Percentiles rank a stretch among this genome's conserved stretches.
Evolutionary conservation across 2,888 invertebrate genomes (phyloP).

Genomic region (Patella pellucida): DNA sequence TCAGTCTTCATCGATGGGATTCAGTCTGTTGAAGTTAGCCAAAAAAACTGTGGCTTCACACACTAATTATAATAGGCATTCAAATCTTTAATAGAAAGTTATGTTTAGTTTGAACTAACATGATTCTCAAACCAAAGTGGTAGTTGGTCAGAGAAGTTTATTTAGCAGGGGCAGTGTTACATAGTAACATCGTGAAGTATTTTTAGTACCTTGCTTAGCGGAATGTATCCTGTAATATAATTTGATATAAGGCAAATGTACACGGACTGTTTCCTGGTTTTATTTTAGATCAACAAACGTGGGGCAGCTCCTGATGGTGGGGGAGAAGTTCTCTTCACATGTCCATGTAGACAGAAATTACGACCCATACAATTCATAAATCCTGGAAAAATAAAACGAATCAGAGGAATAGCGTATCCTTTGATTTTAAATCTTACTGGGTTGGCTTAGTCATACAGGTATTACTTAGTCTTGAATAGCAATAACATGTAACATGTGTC

Average conservation of each 20-base stretch:
- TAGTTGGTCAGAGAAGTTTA: too few relatives aligned
- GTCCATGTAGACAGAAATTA: constrained; percentile 87
- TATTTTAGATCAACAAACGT: constrained; percentile 59
- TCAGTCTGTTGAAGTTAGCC: too few relatives aligned
- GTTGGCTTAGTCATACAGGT: too few relatives aligned
- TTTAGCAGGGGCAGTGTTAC: neutral
- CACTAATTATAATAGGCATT: too few relatives aligned
- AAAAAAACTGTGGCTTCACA: too few relatives aligned
- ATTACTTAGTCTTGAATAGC: too few relatives aligned
- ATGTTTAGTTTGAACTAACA: too few relatives aligned
- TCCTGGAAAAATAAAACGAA: constrained; percentile 92
- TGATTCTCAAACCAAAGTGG: too few relatives aligned
- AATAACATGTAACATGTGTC: too few relatives aligned
- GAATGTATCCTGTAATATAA: too few relatives aligned
- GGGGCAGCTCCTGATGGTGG: constrained; percentile 92
- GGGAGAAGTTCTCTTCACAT: constrained; percentile 90
- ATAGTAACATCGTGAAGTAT: neutral
- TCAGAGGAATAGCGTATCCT: constrained; percentile 87
- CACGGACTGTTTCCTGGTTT: neutral
- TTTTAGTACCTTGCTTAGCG: neutral
- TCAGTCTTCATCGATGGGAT: too few relatives aligned
- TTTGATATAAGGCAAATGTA: neutral
- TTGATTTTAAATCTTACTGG: constrained; percentile 23
- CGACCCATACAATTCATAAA: constrained; percentile 82
- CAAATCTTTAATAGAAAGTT: too few relatives aligned